Evolutionary conservation across 2,888 invertebrate species (phyloP), one percentile per base, ranked within the genome.

Genomic region (Uloborus plumipes): DNA sequence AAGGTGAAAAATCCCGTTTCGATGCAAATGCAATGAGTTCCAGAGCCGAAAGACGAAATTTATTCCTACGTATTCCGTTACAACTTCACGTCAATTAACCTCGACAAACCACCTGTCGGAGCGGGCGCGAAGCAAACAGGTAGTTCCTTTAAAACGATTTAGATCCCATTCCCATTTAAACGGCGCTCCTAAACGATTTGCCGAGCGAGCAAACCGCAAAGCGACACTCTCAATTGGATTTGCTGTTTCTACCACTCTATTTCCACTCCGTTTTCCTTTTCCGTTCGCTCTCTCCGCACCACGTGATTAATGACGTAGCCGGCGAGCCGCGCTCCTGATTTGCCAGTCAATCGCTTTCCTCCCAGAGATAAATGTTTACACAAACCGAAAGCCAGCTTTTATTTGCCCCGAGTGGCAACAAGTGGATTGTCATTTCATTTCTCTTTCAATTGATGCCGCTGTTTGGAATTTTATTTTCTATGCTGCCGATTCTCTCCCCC

Each of bases 261-360:
- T 76, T 66, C 74, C 83, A 65, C 73, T 83, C 62, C 76, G 77
- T 71, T 65, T 69, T 70, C 81, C 31, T 75, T 73, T 74, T 53
- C 72, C 59, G 55, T 53, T 65, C 66, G 58, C 51, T 73, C 67
- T 50, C 47, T 20, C 59, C 58, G 50, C 64, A 69, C 49, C 75
- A 76, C 71, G 81, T 82, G 81, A 82, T 82, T 82, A 82, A 82
- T 82, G 81, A 76, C 75, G 81, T 71, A 66, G 65, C 58, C 53
- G 39, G 39, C 61, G 67, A 81, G 64, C 81, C 39, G 70, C 61
- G 71, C 71, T 75, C 75, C 81, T 82, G 81, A 82, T 82, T 82
- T 82, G 81, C 81, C 81, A 82, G 81, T 82, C 81, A 82, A 82
- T 82, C 81, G 81, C 66, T 82, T 71, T 76, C 64, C 81, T 51